phyloP scores from a whole-genome alignment of 2,888 invertebrate species.

The Resseliella maxima region DNA sequence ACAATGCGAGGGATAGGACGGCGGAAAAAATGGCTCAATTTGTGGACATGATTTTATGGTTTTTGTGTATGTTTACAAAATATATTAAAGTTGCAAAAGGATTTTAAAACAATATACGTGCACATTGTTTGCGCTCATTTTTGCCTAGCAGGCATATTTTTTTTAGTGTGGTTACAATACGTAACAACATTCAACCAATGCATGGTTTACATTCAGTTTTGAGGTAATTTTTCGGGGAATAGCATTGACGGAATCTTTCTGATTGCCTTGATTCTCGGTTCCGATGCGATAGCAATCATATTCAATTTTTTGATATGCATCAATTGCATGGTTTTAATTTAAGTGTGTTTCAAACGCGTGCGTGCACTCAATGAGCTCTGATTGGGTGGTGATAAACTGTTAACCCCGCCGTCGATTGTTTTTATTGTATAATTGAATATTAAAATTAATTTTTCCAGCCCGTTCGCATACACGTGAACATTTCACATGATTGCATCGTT shows the following conservation, averaged over 20 bases:
- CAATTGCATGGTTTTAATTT: not conserved
- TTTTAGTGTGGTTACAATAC: not conserved
- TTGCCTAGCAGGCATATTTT: conserved; percentile 46
- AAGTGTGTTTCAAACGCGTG: not conserved
- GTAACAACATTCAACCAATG: not conserved
- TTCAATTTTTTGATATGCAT: not conserved
- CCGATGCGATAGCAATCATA: too few species aligned
- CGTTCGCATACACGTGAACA: not conserved
- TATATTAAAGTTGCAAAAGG: conserved; percentile 55
- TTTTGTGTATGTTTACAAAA: conserved; percentile 43
- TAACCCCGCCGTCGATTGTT: conserved; percentile 1
- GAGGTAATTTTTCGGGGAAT: not conserved
- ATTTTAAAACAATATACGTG: conserved; percentile 43
- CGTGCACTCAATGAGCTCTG: not conserved
- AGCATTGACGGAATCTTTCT: too few species aligned
- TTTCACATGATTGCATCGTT: not conserved
- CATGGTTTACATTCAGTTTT: not conserved
- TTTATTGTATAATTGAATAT: conserved; percentile 42
- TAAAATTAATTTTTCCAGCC: not conserved
- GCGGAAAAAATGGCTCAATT: not conserved
- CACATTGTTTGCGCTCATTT: not conserved
- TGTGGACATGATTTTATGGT: not conserved
- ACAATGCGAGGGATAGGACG: not conserved
- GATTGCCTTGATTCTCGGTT: too few species aligned
- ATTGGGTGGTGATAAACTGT: conserved; percentile 41